Conservation (phyloP, 2,797 vertebrate genomes). For the Ammospiza maritima region DNA sequence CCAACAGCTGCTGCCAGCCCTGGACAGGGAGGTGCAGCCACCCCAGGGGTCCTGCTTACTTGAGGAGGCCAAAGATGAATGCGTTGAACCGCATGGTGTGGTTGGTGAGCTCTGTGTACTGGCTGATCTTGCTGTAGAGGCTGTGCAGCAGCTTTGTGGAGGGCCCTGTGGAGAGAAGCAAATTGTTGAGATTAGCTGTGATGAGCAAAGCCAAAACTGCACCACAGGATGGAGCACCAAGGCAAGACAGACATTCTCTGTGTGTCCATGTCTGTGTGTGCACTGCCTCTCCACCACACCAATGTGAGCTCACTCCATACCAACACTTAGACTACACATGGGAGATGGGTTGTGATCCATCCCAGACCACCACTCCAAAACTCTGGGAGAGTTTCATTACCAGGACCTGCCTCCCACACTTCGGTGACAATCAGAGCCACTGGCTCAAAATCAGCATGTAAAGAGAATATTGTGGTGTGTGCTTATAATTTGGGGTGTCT, state of each 20-base stretch:
- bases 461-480: neutral
- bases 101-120: conserved; percentile 90
- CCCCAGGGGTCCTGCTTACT: conserved; percentile 80
- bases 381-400: neutral
- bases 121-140: conserved; percentile 90
- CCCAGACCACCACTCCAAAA: neutral
- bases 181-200: neutral
- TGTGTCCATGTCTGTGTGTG: neutral
- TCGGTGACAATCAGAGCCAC: neutral
- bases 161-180: conserved; percentile 80
- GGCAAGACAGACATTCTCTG: accelerated
- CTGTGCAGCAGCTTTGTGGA: conserved; percentile 92
- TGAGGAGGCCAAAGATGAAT: conserved; percentile 96
- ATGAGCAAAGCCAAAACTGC: neutral
- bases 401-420: neutral
- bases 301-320: neutral
- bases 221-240: neutral
- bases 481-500: neutral
- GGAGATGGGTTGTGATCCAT: neutral
- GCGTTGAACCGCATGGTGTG: conserved; percentile 94
- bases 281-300: accelerated
- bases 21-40: neutral
- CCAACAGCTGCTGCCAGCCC: neutral
- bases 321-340: neutral
- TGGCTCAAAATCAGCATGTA: neutral